These are phyloP conservation scores for Cabera pusaria DNA, from an alignment of 2,888 invertebrate genomes.

Conservation along the genomic window DNA sequence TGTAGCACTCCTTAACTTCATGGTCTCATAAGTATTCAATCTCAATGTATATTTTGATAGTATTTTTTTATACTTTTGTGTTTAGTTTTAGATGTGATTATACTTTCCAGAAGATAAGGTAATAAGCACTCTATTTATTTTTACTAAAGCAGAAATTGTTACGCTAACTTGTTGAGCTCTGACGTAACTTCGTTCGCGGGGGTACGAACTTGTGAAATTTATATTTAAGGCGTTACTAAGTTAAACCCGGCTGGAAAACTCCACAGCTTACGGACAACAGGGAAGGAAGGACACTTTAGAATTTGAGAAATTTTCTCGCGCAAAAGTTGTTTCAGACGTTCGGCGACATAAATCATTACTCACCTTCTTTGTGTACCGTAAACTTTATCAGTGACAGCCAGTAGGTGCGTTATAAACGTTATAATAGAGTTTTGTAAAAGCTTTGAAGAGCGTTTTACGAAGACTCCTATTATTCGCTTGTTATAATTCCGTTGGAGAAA, in stretches of 20 bases:
- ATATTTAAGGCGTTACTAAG: constrained; percentile 76
- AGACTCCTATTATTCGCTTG: no score
- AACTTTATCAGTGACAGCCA: constrained; percentile 45
- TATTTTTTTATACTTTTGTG: no score
- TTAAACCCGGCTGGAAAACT: constrained; percentile 67
- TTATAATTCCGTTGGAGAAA: no score
- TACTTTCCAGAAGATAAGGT: not conserved
- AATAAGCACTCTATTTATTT: constrained; percentile 20
- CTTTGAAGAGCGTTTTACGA: no score
- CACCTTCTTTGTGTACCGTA: constrained; percentile 48
- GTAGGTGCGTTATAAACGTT: constrained; percentile 30
- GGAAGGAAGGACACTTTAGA: constrained; percentile 66
- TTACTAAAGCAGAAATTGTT: constrained; percentile 43
- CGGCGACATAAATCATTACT: constrained; percentile 66
- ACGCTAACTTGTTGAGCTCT: constrained; percentile 69
- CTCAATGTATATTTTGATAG: no score
- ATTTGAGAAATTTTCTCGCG: constrained; percentile 75
- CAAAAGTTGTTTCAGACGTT: constrained; percentile 65
- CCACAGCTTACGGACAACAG: constrained; percentile 62
- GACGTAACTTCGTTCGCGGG: constrained; percentile 67
- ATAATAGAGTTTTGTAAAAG: no score
- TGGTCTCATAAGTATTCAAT: no score
- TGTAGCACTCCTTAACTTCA: no score
- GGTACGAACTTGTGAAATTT: constrained; percentile 69
- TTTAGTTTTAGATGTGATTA: no score